phyloP scores from a whole-genome alignment of 2,113 vertebrate species.

The Myodes glareolus region DNA sequence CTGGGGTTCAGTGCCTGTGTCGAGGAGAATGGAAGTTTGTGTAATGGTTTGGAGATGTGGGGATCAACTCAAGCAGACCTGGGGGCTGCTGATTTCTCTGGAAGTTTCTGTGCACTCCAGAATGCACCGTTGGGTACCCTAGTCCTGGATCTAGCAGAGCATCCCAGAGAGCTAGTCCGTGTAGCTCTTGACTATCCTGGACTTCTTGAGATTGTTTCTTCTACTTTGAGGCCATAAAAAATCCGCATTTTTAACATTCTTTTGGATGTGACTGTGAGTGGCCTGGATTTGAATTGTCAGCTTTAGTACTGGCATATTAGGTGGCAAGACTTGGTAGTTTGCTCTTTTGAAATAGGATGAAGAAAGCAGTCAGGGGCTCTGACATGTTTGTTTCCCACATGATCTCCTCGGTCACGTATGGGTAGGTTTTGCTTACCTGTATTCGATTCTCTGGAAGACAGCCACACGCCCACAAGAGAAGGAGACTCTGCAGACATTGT shows the following conservation, averaged over 20 bases:
- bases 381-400: accelerated
- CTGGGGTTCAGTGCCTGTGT: neutral
- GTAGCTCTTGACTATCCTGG: neutral
- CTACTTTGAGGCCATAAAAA: neutral
- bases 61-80: accelerated
- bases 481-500: neutral
- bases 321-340: neutral
- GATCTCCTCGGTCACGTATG: neutral
- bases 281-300: neutral
- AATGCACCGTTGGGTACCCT: accelerated
- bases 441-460: neutral
- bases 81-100: neutral
- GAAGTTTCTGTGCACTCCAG: neutral
- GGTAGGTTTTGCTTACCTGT: neutral
- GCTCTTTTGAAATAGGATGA: neutral
- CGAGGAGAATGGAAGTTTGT: neutral
- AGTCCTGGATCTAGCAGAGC: neutral
- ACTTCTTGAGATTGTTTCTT: neutral
- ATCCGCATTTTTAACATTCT: neutral
- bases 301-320: neutral
- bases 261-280: neutral
- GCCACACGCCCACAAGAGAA: neutral
- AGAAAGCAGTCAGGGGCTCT: too few species aligned
- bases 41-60: neutral
- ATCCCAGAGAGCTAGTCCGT: accelerated